Evolutionary conservation across 2,888 invertebrate species (phyloP), one percentile per base, ranked within the genome.

Genomic region (Rugalucina vietnamica): DNA sequence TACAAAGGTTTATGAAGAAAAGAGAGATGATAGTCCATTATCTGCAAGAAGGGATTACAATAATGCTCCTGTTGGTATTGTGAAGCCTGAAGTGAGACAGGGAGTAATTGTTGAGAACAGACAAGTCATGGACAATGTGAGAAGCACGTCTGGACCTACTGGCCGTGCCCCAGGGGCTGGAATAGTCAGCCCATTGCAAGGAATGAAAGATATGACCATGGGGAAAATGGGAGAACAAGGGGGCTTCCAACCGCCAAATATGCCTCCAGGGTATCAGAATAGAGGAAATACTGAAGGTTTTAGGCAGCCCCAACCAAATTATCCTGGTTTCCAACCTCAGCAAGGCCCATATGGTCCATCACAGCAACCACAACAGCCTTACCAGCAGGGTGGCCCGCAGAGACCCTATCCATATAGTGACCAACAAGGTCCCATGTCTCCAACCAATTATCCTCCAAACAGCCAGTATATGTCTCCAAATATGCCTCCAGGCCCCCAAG

Each of bases 21-120:
- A 72, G 65, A 32, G 27, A 24, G 14, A 54, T 24, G 88, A 88
- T 29, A 88, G 88, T 77, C 85, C 86, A 2, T 65, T 88, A 29
- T 82, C 84, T 39, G 80, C 76, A n/a, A 82, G 86, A 79, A 88
- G 81, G 73, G 84, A 88, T 75, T 86, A 84, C 21, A 86, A 88
- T 81, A 86, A 88, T 84, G 85, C 86, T 24, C 88, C 88, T 29
- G 84, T 88, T 34, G 88, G 88, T n/a, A 84, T 88, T 10, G 88
- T 88, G 34, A 88, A 88, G 74, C 88, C 88, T 27, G 88, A 88
- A 60, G 84, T 88, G 12, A 72, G 88, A 43, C 88, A 88, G 36
- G 88, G 88, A 36, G 88, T 88, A 21, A 88, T 88, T 36, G 88
- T 88, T 27, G 88, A 88, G 69, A 88, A 88, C 37, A 86, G 81